phyloP scores from a whole-genome alignment of 2,888 invertebrate species.

The Drosophila diplacantha region DNA sequence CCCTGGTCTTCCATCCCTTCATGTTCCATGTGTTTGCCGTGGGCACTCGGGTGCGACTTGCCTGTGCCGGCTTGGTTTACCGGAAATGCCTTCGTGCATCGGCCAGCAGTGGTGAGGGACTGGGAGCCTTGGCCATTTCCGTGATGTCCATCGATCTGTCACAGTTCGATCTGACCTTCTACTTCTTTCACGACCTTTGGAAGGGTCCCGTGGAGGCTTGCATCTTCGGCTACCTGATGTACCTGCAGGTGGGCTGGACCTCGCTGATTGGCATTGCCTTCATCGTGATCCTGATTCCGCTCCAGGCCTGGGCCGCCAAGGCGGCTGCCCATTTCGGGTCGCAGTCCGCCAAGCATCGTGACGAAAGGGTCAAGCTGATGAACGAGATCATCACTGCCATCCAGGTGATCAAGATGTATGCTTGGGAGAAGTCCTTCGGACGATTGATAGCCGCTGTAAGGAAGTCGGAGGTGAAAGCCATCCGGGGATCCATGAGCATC shows the following conservation, averaged over 20 bases:
- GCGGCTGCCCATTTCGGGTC: slow-evolving; percentile 82
- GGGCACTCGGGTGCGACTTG: slow-evolving; percentile 84
- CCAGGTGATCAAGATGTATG: slow-evolving; percentile 92
- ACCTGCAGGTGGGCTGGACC: slow-evolving; percentile 81
- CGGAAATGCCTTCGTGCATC: slow-evolving; percentile 84
- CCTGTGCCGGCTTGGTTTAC: slow-evolving; percentile 85
- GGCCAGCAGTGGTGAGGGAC: slow-evolving; percentile 89
- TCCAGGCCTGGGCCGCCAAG: slow-evolving; percentile 86
- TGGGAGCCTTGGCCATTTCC: slow-evolving; percentile 87
- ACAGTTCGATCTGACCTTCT: slow-evolving; percentile 91
- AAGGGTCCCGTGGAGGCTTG: slow-evolving; percentile 86
- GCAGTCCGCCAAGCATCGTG: slow-evolving; percentile 87
- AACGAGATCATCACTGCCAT: slow-evolving; percentile 91
- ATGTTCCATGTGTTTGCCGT: slow-evolving; percentile 84
- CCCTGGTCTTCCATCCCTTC: slow-evolving; percentile 84
- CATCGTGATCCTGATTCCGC: slow-evolving; percentile 84
- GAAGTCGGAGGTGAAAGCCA: slow-evolving; percentile 83
- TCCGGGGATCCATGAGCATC: slow-evolving; percentile 83
- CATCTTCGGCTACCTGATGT: slow-evolving; percentile 79
- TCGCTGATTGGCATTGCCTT: slow-evolving; percentile 84
- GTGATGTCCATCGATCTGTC: slow-evolving; percentile 96
- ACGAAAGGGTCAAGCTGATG: slow-evolving; percentile 91
- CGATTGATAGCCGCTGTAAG: slow-evolving; percentile 85
- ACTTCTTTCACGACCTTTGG: slow-evolving; percentile 94
- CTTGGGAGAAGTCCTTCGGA: slow-evolving; percentile 90